Conservation (phyloP, 2,888 invertebrate species). For the Meiosimyza platycephala region DNA sequence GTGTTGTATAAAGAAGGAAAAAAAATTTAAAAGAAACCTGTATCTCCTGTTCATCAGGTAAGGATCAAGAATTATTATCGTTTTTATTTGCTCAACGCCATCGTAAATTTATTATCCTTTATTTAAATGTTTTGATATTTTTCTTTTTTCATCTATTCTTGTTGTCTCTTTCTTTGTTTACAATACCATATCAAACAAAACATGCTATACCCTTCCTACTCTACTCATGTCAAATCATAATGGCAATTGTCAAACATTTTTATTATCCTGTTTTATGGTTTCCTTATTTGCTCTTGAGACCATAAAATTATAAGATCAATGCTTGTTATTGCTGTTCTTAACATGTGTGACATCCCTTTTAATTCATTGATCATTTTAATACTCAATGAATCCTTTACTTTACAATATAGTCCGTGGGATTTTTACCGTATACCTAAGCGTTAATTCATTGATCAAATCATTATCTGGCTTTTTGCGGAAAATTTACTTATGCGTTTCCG, state of each 20-base stretch:
- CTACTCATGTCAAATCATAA: constrained; percentile 28
- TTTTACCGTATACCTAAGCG: constrained; percentile 3
- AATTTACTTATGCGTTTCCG: not conserved
- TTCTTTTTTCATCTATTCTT: not conserved
- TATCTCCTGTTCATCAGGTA: constrained; percentile 6
- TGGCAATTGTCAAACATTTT: constrained; percentile 39
- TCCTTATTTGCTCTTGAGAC: constrained; percentile 11
- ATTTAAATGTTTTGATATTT: not conserved
- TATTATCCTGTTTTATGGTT: constrained; percentile 15
- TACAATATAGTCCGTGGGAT: constrained; percentile 23
- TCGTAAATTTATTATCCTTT: constrained; percentile 28
- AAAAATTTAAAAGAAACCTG: constrained; percentile 12
- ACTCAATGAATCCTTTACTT: constrained; percentile 39
- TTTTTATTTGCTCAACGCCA: constrained; percentile 30
- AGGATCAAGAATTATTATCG: not conserved
- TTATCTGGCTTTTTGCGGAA: constrained; percentile 11
- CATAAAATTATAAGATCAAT: constrained; percentile 8
- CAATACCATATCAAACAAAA: not conserved
- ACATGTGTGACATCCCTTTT: not conserved
- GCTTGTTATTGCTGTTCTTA: not conserved
- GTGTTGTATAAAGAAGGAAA: constrained; percentile 20
- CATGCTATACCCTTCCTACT: not conserved
- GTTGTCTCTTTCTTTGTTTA: not conserved
- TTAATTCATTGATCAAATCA: constrained; percentile 13
- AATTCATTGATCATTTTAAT: constrained; percentile 35